Base-by-base conservation (phyloP, 1,140 invertebrate species). In the Nasonia giraulti region DNA sequence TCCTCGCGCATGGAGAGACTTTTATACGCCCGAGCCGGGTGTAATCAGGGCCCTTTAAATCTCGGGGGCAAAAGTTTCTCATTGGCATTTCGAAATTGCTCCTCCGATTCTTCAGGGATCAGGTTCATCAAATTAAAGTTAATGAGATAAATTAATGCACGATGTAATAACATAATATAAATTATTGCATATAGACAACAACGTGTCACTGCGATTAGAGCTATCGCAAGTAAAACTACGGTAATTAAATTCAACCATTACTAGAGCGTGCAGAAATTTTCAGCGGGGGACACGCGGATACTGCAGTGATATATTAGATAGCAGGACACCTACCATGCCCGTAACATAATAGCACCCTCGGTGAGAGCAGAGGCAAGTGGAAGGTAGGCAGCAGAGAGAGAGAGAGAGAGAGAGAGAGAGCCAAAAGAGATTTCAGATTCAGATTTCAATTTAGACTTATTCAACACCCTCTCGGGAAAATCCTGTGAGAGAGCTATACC, bases 361-460 rank as follows among this genome's bases (percentile, higher is more conserved):
- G 55, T 62, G 55, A 62, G 55, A 62, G 55, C 55, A 62, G 55
- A 62, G 20, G 20, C 55, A 62, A 62, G 17, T 5, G 55, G 55
- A 62, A 62, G 55, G 55, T 62, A n/a, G 55, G 14, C 6, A 17
- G 50, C 8, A 55, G 50, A 55, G 50, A n/a, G 55, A 62, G 17
- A 62, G 55, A 62, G 55, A 37, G 33, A 37, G 33, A 37, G 33
- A 37, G 47, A 50, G n/a, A n/a, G n/a, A n/a, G n/a, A n/a, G n/a
- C n/a, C n/a, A n/a, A n/a, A n/a, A n/a, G n/a, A n/a, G n/a, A 62
- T 62, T 62, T 20, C 17, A 62, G 55, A 62, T 62, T 62, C 55
- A 62, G 55, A 62, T n/a, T 62, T 62, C 55, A 62, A 62, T 62
- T 62, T 20, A 62, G 55, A 62, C n/a, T 62, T 62, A 62, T 62